phyloP scores from a whole-genome alignment of 2,113 vertebrate genomes.

The Agelaius tricolor region DNA sequence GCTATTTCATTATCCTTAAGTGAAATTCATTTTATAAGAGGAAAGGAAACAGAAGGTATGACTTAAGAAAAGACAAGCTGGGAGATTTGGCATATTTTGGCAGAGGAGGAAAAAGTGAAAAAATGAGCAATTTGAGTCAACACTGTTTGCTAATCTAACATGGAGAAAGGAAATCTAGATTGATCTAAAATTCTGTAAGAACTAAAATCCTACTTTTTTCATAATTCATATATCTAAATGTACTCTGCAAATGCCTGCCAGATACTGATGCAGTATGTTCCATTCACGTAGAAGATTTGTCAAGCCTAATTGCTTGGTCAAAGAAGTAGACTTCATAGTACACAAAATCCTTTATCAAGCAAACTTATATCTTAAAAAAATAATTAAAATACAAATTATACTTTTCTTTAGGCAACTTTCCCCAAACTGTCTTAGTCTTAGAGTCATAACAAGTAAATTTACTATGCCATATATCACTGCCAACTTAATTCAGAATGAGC shows the following conservation, averaged over 20 bases:
- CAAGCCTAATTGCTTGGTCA: background rate
- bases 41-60: background rate
- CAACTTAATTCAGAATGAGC: background rate
- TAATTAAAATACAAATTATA: background rate
- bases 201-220: background rate
- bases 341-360: background rate
- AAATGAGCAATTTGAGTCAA: background rate
- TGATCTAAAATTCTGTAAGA: background rate
- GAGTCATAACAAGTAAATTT: constrained; percentile 19
- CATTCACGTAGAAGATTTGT: background rate
- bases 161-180: background rate
- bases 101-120: background rate
- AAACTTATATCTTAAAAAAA: background rate
- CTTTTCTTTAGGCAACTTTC: background rate
- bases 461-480: background rate
- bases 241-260: background rate
- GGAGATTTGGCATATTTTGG: background rate
- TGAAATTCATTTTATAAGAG: background rate
- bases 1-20: background rate
- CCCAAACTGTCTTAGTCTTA: background rate
- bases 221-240: background rate
- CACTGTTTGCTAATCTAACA: background rate
- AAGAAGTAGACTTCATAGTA: background rate
- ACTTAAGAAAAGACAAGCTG: background rate
- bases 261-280: background rate